Percentiles rank a stretch among this genome's conserved stretches.
These are phyloP conservation scores for Hemicentrotus pulcherrimus DNA, from an alignment of 35 echinoderm and acorn worm genomes.

Conservation along the genomic window DNA sequence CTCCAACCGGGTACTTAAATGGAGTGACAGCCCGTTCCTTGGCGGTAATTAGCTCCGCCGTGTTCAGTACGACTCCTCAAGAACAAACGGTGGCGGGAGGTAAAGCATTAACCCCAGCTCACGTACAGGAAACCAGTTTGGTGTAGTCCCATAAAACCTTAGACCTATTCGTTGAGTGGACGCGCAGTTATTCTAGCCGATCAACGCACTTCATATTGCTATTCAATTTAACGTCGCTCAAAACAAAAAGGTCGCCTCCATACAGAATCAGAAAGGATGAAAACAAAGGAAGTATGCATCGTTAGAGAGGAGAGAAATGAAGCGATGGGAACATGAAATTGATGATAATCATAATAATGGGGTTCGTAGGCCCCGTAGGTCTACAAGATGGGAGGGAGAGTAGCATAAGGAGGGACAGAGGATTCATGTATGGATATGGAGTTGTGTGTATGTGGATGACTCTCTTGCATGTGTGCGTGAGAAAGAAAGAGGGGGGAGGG, in stretches of 20 bases:
- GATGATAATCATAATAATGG: background rate
- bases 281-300: background rate
- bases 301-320: background rate
- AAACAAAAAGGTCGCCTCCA: background rate
- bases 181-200: conserved; percentile 30
- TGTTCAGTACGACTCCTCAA: background rate
- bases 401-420: too few relatives aligned
- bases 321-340: background rate
- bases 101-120: background rate
- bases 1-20: background rate
- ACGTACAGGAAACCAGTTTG: background rate
- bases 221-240: conserved; percentile 33
- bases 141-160: conserved; percentile 15
- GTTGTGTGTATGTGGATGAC: too few relatives aligned
- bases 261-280: background rate
- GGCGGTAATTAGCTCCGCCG: background rate
- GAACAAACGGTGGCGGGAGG: background rate
- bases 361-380: background rate
- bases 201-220: conserved; percentile 9
- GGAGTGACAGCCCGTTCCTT: conserved; percentile 5
- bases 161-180: background rate
- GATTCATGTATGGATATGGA: too few relatives aligned
- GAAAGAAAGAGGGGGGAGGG: background rate
- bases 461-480: too few relatives aligned
- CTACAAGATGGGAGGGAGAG: background rate